Percentiles rank a stretch among this genome's conserved stretches.
phyloP scores from a whole-genome alignment of 1,140 invertebrate species.

The Drosophila murphyi region DNA sequence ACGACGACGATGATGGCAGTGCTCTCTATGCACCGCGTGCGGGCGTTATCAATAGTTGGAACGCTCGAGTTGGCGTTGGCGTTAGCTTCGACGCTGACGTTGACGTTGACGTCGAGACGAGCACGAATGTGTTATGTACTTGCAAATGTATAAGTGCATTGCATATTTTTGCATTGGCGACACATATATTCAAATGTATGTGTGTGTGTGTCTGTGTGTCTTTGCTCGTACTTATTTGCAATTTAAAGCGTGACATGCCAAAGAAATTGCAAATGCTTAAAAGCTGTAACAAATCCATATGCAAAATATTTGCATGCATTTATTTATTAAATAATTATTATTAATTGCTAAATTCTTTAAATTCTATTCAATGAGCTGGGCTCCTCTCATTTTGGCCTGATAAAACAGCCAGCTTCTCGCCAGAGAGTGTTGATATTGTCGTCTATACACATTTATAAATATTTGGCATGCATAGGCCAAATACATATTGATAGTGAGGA shows the following conservation, averaged over 20 bases:
- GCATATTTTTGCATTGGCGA: slow-evolving; percentile 33
- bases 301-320: slow-evolving; percentile 17
- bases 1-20: slow-evolving; percentile 19
- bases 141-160: slow-evolving; percentile 18
- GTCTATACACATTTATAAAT: not conserved
- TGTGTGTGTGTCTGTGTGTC: slow-evolving; percentile 2
- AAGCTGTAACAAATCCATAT: slow-evolving; percentile 22
- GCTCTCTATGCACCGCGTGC: slow-evolving; percentile 26
- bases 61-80: not conserved
- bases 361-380: too few relatives aligned
- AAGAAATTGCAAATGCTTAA: slow-evolving; percentile 50
- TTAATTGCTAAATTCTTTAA: slow-evolving; percentile 47
- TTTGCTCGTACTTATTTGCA: slow-evolving; percentile 10
- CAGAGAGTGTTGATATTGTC: not conserved
- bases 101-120: slow-evolving; percentile 15
- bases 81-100: slow-evolving; percentile 11
- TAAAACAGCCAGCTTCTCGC: slow-evolving; percentile 11
- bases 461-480: not conserved
- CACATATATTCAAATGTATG: slow-evolving; percentile 37
- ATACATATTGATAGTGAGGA: slow-evolving; percentile 20
- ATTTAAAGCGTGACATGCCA: slow-evolving; percentile 69
- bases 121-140: slow-evolving; percentile 42
- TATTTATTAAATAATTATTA: slow-evolving; percentile 29
- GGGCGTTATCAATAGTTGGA: slow-evolving; percentile 44
- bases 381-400: slow-evolving; percentile 16